Base-by-base conservation (phyloP, 2,888 invertebrate genomes). In the Drosophila longiperda region DNA sequence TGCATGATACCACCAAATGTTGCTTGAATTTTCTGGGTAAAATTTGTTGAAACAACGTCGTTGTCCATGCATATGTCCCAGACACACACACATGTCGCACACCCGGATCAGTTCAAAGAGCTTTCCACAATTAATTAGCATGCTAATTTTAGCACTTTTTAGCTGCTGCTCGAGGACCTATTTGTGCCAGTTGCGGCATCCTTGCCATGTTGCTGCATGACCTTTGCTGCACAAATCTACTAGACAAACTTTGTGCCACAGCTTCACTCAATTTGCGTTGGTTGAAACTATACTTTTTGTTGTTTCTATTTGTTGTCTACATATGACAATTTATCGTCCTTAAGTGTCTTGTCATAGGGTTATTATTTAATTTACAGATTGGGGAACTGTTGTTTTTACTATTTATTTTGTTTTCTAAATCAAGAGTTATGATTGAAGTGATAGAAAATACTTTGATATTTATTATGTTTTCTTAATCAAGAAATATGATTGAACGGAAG, bases 111-210 rank as follows among this genome's bases (percentile, higher is more conserved):
- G 65, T 55, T 68, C 45, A 63, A 57, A 68, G 64, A 68, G 50
- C 61, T 67, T 80, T 64, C 69, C 66, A 80, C 61, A 73, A 81
- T 81, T 78, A 74, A 79, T 79, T 73, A 70, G 74, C 61, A 80
- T 81, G 73, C 77, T 80, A 80, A 80, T 78, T 80, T 72, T 49
- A 66, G 52, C 59, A 72, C 40, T 75, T 78, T 71, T 68, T 75
- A 73, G 67, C 50, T 67, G 48, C 29, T 49, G 48, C 32, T 74
- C 40, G n/a, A 33, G 67, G 42, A 59, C 23, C 23, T 36, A 40
- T 49, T 54, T 59, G 40, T 20, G 26, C 7, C 58, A 42, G 57
- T 52, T 69, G 17, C 23, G 20, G 23, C 59, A 34, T 52, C 57
- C 42, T 23, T 54, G 53, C 26, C 1, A 33, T 48, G 55, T 55